A percentile compares a stretch with the other conserved stretches of the same genome.
Conservation (phyloP, 1,140 invertebrate species). For the Protaetia brevitarsis region DNA sequence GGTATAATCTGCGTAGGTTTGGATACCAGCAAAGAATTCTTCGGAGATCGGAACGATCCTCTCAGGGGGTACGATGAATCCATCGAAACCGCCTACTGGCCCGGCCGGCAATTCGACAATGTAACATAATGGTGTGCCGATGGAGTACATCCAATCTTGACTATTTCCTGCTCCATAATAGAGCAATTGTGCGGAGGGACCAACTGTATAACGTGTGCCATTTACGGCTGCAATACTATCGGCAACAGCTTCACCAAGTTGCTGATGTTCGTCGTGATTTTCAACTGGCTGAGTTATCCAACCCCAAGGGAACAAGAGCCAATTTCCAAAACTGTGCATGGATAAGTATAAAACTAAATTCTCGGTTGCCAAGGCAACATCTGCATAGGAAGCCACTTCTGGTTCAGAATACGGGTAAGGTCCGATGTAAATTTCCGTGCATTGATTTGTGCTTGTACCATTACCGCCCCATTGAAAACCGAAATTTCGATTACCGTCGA, state of each 20-base stretch:
- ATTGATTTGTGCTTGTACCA: constrained; percentile 62
- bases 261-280: constrained; percentile 50
- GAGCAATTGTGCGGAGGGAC: not conserved
- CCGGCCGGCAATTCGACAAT: constrained; percentile 3
- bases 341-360: constrained; percentile 64
- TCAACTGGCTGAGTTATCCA: constrained; percentile 55
- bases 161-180: not conserved
- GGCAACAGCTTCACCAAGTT: constrained; percentile 25
- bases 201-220: not conserved
- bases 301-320: constrained; percentile 68
- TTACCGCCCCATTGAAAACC: constrained; percentile 60
- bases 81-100: not conserved
- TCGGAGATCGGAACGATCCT: not conserved
- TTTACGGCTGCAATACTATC: constrained; percentile 47
- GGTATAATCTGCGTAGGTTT: not conserved
- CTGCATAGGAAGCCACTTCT: constrained; percentile 61
- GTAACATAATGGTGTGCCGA: not conserved
- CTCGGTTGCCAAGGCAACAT: constrained; percentile 47
- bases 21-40: not conserved
- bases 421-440: constrained; percentile 69
- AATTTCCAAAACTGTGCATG: constrained; percentile 67
- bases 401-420: constrained; percentile 70
- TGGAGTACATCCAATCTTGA: not conserved
- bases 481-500: constrained; percentile 69
- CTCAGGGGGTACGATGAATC: not conserved